A percentile compares a stretch with the other conserved stretches of the same genome.
Evolutionary conservation across 30 jellyfish, hydroid and myxozoan species (phyloP).

Genomic region (Aurelia aurita): DNA sequence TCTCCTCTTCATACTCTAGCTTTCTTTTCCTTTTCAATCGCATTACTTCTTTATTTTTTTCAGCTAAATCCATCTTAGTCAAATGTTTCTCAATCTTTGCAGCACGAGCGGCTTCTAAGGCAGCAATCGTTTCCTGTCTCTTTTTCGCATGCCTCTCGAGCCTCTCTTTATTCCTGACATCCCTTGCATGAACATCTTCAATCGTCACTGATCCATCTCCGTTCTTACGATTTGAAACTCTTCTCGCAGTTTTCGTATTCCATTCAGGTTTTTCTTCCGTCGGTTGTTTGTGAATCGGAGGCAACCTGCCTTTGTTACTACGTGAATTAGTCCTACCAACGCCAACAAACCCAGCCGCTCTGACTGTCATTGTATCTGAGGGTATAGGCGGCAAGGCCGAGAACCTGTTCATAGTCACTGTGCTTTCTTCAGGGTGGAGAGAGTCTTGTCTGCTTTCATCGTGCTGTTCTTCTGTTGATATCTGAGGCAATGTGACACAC

Average conservation of each 20-base stretch:
- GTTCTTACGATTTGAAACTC: constrained; percentile 9
- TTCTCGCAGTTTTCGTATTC: not conserved
- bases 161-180: constrained; percentile 17
- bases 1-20: constrained; percentile 52
- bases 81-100: constrained; percentile 31
- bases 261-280: constrained; percentile 58
- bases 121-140: constrained; percentile 34
- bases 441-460: constrained; percentile 8
- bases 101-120: constrained; percentile 25
- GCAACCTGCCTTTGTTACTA: constrained; percentile 8
- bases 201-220: not conserved
- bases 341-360: constrained; percentile 19
- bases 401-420: constrained; percentile 13
- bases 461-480: not conserved
- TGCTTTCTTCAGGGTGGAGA: constrained; percentile 10
- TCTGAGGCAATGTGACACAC: constrained; percentile 16
- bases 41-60: constrained; percentile 48
- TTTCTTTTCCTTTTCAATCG: constrained; percentile 56
- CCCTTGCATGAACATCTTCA: constrained; percentile 27
- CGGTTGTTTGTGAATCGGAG: constrained; percentile 36
- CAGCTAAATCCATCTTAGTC: constrained; percentile 43
- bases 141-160: constrained; percentile 35
- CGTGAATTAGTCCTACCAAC: not conserved
- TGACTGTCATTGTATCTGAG: constrained; percentile 33
- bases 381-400: constrained; percentile 39